Evolutionary conservation across 2,888 invertebrate species (phyloP), one percentile per base, ranked within the genome.

Genomic region (Aporophyla lueneburgensis): DNA sequence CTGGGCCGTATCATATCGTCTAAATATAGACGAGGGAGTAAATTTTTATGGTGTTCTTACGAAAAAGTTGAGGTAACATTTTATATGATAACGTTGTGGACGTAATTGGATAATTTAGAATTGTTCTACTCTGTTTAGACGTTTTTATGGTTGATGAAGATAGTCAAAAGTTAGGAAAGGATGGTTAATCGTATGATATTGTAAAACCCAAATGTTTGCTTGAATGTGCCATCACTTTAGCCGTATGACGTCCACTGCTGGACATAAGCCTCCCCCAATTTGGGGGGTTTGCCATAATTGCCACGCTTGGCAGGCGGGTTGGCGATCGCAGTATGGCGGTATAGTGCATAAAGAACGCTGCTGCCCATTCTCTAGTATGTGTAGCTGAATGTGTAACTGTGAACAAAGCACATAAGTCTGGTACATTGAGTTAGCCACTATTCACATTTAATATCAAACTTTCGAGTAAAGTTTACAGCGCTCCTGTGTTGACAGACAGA

Each of bases 1-100:
- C 96, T 96, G 96, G 94, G 92, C 91, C 92, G 92, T 96, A 95
- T 95, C 95, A 95, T 93, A 93, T 92, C 92, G 90, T 94, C 96
- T 95, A 95, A 94, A 96, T 95, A 93, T 95, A 95, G 95, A 92
- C 88, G 91, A 90, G 92, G 90, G 91, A 91, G 95, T 94, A 93
- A 93, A 93, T 92, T 93, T 95, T 95, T 95, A 95, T 93, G 93
- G 88, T 88, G 86, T 89, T 93, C 92, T 94, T 93, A 93, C 92
- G 89, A 93, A 93, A 93, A 90, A 88, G 81, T 89, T 88, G 89
- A 91, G 89, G 92, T 89, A 87, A 89, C 87, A 84, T 90, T 91
- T 89, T 87, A 89, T 88, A 83, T 79, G 81, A 85, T 83, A 80
- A 68, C 65, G 49, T 61, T 71, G 21, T 80, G 69, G 71, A 84